Evolutionary conservation across 2,888 invertebrate species (phyloP).

Genomic region (Pegoplata infirma): DNA sequence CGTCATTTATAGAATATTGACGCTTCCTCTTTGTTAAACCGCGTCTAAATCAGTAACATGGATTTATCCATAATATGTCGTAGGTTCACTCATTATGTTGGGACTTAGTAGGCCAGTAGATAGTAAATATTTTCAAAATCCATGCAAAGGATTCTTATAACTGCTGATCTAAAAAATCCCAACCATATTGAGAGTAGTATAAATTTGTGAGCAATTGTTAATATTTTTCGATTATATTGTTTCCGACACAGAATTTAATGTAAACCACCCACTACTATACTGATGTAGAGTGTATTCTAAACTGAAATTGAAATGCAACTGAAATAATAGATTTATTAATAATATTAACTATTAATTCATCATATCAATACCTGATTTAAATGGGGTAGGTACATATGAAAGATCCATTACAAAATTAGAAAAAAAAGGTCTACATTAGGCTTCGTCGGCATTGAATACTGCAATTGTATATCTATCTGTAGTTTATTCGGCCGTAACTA

Average conservation of each 20-base stretch:
- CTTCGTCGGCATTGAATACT: conserved; percentile 58
- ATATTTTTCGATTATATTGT: not conserved
- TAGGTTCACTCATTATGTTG: conserved; percentile 77
- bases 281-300: conserved; percentile 39
- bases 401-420: conserved; percentile 45
- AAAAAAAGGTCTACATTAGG: conserved; percentile 41
- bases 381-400: conserved; percentile 20
- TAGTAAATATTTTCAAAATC: conserved; percentile 12
- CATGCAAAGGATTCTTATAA: conserved; percentile 66
- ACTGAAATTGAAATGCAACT: conserved; percentile 46
- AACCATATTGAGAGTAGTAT: conserved; percentile 74
- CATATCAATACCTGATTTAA: conserved; percentile 6
- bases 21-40: too few relatives aligned
- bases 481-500: conserved; percentile 60
- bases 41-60: conserved; percentile 38
- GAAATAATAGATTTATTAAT: conserved; percentile 50
- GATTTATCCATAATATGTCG: conserved; percentile 10
- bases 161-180: conserved; percentile 79
- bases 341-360: conserved; percentile 33
- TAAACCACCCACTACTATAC: conserved; percentile 37
- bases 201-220: not conserved
- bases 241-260: not conserved
- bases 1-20: not conserved
- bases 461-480: conserved; percentile 55
- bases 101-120: conserved; percentile 79